These are phyloP conservation scores for Naja naja DNA, from an alignment of 2,113 vertebrate species.

Conservation along the genomic window DNA sequence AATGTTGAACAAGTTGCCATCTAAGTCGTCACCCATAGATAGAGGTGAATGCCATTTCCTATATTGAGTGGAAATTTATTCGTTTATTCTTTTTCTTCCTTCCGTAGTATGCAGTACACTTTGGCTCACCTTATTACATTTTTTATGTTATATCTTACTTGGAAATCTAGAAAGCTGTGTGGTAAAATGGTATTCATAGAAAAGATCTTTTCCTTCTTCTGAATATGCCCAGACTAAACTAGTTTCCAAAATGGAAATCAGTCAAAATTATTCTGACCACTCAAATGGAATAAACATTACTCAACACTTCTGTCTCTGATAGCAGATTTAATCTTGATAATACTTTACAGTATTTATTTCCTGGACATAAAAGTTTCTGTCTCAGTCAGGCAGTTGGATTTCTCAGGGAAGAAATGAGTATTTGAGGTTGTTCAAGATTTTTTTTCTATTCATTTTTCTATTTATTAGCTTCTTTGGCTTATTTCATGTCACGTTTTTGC, in stretches of 20 bases:
- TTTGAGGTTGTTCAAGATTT: not conserved
- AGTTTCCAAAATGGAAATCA: not conserved
- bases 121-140: not conserved
- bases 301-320: not conserved
- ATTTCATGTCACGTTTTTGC: not conserved
- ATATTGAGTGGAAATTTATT: not conserved
- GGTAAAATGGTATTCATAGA: not conserved
- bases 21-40: not conserved
- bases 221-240: not conserved
- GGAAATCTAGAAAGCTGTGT: not conserved
- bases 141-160: not conserved
- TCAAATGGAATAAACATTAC: not conserved
- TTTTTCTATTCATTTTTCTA: slow-evolving; percentile 20
- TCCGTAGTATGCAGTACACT: not conserved
- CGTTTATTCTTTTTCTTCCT: not conserved
- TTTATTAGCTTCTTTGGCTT: not conserved
- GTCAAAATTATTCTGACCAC: not conserved
- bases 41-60: slow-evolving; percentile 5
- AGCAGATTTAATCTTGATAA: not conserved
- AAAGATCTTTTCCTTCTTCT: not conserved
- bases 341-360: not conserved
- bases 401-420: not conserved
- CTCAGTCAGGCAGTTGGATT: not conserved
- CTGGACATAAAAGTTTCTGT: not conserved
- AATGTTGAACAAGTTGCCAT: not conserved